Evolutionary conservation across 2,888 invertebrate genomes (phyloP).

Genomic region (Eupithecia abbreviata): DNA sequence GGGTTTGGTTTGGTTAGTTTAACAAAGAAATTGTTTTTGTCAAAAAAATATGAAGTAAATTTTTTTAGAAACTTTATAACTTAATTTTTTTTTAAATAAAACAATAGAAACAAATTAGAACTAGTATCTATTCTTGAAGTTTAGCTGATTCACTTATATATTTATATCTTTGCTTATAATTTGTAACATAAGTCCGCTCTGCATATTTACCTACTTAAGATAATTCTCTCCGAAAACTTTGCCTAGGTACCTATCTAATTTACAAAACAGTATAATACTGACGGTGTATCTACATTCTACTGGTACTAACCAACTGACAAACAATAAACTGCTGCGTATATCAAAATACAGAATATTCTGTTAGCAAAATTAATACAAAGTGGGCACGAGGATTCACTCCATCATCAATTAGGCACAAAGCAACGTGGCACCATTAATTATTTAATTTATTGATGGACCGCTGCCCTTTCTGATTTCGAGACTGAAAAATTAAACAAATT

Average conservation of each 20-base stretch:
- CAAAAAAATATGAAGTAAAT: no score
- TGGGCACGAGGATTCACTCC: conserved; percentile 23
- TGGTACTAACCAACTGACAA: not conserved
- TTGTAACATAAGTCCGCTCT: no score
- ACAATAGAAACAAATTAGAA: no score
- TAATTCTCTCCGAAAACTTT: no score
- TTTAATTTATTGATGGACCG: conserved; percentile 38
- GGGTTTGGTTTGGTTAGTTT: no score
- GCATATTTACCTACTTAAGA: no score
- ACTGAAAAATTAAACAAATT: conserved; percentile 36
- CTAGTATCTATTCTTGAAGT: no score
- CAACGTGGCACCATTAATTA: conserved; percentile 41
- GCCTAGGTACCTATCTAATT: not conserved
- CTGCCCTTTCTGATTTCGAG: conserved; percentile 37
- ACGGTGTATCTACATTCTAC: not conserved
- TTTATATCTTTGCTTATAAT: no score
- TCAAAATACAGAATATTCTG: conserved; percentile 19
- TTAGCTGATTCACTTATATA: no score
- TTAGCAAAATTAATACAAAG: conserved; percentile 26
- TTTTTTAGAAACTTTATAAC: no score
- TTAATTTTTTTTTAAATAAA: no score
- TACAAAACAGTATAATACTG: not conserved
- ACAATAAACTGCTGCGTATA: conserved; percentile 4
- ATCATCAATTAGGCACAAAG: conserved; percentile 40
- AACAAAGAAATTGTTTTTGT: no score